Conservation (phyloP, 2,113 vertebrate genomes). For the Jaculus jaculus region DNA sequence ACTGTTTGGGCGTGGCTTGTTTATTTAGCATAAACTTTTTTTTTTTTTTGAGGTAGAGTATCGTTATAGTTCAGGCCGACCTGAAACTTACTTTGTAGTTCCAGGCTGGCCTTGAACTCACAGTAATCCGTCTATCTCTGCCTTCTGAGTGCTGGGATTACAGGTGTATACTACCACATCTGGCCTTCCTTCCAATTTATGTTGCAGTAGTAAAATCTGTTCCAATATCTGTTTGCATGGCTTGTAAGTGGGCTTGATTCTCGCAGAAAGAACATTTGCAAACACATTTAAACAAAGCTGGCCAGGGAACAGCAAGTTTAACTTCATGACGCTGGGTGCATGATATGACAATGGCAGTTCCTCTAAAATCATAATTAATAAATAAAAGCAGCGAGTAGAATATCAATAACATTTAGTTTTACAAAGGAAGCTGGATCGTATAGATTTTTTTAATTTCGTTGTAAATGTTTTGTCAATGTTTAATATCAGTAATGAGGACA, state of each 20-base stretch:
- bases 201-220: constrained; percentile 47
- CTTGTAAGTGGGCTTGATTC: background rate
- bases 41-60: background rate
- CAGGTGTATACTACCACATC: too few species aligned
- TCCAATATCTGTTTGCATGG: background rate
- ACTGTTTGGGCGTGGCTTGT: background rate
- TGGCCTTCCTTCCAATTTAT: background rate
- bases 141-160: too few species aligned
- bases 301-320: background rate
- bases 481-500: background rate
- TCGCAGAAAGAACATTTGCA: constrained; percentile 40
- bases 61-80: too few species aligned
- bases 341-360: background rate
- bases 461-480: constrained; percentile 34
- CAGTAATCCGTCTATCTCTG: too few species aligned
- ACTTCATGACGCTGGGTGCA: background rate
- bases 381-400: background rate
- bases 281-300: constrained; percentile 45
- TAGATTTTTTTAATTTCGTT: constrained; percentile 11
- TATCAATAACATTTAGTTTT: background rate
- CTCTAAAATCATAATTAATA: background rate
- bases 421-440: background rate
- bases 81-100: too few species aligned
- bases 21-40: background rate
- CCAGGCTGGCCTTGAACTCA: too few species aligned